Evolutionary conservation across 2,113 vertebrate species (phyloP).

Genomic region (Aptenodytes forsteri): DNA sequence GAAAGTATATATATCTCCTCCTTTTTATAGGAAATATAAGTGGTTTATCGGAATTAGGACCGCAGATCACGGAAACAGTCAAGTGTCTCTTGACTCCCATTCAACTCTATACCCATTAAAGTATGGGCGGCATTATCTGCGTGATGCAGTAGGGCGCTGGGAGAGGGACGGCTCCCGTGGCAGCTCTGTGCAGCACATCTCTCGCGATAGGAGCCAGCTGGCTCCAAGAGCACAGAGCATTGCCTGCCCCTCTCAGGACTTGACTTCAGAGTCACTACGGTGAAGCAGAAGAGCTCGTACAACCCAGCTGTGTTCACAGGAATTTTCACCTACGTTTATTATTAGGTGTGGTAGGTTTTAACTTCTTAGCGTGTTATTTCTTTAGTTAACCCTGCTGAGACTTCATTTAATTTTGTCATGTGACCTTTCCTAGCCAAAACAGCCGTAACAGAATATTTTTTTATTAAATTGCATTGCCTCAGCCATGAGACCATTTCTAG

Average conservation of each 20-base stretch:
- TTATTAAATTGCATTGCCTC: neutral
- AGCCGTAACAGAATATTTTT: neutral
- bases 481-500: neutral
- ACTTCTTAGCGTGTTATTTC: neutral
- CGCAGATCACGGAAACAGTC: neutral
- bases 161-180: neutral
- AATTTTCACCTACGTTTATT: neutral
- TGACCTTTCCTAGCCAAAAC: neutral
- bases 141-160: neutral
- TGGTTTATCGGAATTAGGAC: neutral
- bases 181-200: neutral
- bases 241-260: neutral
- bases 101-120: neutral
- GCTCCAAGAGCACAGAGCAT: neutral
- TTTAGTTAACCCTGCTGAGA: neutral
- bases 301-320: neutral
- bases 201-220: neutral
- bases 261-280: neutral
- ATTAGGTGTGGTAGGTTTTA: neutral
- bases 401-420: neutral
- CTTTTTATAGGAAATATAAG: neutral
- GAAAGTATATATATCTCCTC: neutral
- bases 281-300: neutral
- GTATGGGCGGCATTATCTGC: accelerated
- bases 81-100: neutral